Base-by-base conservation (phyloP, 2,888 invertebrate species). In the Aelia acuminata region DNA sequence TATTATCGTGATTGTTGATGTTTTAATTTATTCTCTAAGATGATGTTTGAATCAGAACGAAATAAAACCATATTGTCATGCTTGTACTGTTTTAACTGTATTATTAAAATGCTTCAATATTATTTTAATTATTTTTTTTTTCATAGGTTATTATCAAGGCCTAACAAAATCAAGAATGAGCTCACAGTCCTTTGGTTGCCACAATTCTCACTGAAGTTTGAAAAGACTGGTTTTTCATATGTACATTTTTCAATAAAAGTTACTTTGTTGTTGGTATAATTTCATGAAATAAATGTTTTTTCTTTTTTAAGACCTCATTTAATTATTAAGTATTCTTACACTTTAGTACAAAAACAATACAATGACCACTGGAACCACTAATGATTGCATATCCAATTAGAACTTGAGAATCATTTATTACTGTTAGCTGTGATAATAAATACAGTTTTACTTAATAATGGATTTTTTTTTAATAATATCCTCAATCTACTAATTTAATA, bases 151-250 rank as follows among this genome's bases (percentile, higher is more conserved):
- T 49, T 89, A 88, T 70, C 88, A 89, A 87, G 89, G 89, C 31
- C 80, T 87, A 15, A 89, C 70, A 50, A 88, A 57, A n/a, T 84
- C 87, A 2, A 89, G 85, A 94, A 0, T 93, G 95, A 93, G 93
- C 15, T 80, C 80, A 11, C 80, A 80, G 80, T 80, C 80, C 1
- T 80, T 35, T 80, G 80, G 80, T 47, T 22, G 43, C 43, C 80
- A 80, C 43, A 43, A 47, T 80, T 1, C 20, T 80, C 80, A 80
- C 80, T 80, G n/a, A 80, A 43, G 43, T 80, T 80, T n/a, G 8
- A 47, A 80, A 80, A 80, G 80, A 80, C 80, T 80, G 80, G 43
- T 80, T 75, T 80, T 80, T 47, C 43, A 43, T 80, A 22, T 80
- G 80, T 80, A 80, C 43, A 39, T 80, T 80, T 80, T 80, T 80